Percentiles rank a stretch among this genome's conserved stretches.
Conservation (phyloP, 2,888 invertebrate genomes). For the Trachelus iudaicus region DNA sequence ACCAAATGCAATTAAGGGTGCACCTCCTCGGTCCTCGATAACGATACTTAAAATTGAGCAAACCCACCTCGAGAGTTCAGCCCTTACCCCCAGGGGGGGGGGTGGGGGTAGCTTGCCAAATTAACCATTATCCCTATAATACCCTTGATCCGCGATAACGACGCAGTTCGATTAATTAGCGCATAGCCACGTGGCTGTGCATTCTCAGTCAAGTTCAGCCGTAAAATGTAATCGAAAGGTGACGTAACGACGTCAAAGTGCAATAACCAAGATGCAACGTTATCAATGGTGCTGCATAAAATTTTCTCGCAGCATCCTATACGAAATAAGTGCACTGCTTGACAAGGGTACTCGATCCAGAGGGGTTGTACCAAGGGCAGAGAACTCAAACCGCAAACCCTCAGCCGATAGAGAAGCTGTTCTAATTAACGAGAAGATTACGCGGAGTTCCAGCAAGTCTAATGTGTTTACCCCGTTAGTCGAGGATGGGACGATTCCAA, state of each 20-base stretch:
- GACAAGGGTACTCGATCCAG: background rate
- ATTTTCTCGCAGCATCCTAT: background rate
- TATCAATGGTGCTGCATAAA: background rate
- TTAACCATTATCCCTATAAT: background rate
- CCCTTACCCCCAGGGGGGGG: background rate
- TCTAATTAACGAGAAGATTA: slow-evolving; percentile 6
- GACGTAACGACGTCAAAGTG: background rate
- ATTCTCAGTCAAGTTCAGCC: background rate
- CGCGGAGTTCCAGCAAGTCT: background rate
- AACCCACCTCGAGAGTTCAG: background rate
- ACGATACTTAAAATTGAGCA: background rate
- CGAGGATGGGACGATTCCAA: background rate
- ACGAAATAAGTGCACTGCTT: background rate
- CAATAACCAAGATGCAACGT: background rate
- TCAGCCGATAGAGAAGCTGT: background rate
- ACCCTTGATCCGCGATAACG: background rate
- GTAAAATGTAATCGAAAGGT: too few species aligned
- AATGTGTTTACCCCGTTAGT: slow-evolving; percentile 4
- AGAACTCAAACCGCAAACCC: background rate
- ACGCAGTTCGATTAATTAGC: background rate
- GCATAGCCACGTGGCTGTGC: background rate
- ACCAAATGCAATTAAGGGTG: background rate
- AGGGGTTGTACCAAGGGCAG: background rate
- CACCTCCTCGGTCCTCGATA: background rate
- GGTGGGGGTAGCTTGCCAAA: background rate